phyloP scores from a whole-genome alignment of 2,797 vertebrate genomes.

The Platyrinchus mystaceus region DNA sequence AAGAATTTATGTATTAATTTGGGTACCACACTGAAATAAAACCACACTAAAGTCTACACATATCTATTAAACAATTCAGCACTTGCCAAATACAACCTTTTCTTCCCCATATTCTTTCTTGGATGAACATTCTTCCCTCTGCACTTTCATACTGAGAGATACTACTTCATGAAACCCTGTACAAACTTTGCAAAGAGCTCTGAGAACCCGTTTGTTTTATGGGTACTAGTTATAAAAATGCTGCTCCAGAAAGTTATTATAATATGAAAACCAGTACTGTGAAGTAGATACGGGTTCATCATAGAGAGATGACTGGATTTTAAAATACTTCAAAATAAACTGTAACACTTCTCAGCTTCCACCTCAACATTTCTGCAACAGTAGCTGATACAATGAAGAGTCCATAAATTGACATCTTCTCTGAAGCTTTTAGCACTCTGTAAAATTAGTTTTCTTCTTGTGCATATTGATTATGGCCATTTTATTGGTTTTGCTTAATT shows the following conservation, averaged over 20 bases:
- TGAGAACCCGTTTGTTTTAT: not conserved
- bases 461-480: not conserved
- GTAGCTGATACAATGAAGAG: not conserved
- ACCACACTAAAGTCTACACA: not conserved
- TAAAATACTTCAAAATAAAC: not conserved
- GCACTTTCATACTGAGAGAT: not conserved
- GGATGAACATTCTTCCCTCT: not conserved
- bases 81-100: not conserved
- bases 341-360: not conserved
- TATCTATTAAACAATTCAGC: not conserved
- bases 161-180: not conserved
- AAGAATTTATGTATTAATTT: not conserved
- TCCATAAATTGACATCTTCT: slow-evolving; percentile 12
- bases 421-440: not conserved
- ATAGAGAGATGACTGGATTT: not conserved
- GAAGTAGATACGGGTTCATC: not conserved
- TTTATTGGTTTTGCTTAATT: slow-evolving; percentile 58
- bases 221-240: not conserved
- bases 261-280: not conserved
- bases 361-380: not conserved
- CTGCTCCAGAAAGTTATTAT: not conserved
- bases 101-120: not conserved
- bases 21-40: not conserved
- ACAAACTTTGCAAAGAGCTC: not conserved
- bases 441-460: slow-evolving; percentile 35